Conservation (phyloP, 2,888 invertebrate genomes). For the Ornithoptera priamus region DNA sequence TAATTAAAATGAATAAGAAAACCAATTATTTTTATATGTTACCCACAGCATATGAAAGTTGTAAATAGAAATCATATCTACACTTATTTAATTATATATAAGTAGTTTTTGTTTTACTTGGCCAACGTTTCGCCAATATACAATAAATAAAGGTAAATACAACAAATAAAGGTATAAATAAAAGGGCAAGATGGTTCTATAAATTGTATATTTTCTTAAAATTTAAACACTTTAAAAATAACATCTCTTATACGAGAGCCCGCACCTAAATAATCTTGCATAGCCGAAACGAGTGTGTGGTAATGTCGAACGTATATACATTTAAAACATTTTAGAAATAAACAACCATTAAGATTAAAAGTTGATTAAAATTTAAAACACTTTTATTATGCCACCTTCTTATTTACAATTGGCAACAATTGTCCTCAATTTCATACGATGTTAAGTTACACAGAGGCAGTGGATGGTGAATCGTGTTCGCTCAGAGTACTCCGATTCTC, state of each 20-base stretch:
- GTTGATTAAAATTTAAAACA: neutral
- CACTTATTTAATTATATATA: no score
- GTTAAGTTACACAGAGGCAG: no score
- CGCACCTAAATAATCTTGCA: slow-evolving; percentile 35
- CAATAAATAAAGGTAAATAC: neutral
- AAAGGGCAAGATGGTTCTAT: slow-evolving; percentile 9
- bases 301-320: slow-evolving; percentile 18
- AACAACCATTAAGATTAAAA: slow-evolving; percentile 12
- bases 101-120: no score
- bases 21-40: no score
- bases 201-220: slow-evolving; percentile 30
- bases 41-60: no score
- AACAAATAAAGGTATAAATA: neutral
- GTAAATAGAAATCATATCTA: no score
- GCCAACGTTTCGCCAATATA: no score
- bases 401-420: no score
- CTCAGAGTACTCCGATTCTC: no score
- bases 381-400: neutral
- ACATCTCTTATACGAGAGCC: slow-evolving; percentile 25
- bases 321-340: slow-evolving; percentile 9
- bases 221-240: slow-evolving; percentile 27
- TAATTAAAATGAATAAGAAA: no score
- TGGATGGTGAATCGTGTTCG: no score
- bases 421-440: no score
- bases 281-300: slow-evolving; percentile 44